Conservation (phyloP, 2,797 vertebrate species). For the Bradypodion ventrale region DNA sequence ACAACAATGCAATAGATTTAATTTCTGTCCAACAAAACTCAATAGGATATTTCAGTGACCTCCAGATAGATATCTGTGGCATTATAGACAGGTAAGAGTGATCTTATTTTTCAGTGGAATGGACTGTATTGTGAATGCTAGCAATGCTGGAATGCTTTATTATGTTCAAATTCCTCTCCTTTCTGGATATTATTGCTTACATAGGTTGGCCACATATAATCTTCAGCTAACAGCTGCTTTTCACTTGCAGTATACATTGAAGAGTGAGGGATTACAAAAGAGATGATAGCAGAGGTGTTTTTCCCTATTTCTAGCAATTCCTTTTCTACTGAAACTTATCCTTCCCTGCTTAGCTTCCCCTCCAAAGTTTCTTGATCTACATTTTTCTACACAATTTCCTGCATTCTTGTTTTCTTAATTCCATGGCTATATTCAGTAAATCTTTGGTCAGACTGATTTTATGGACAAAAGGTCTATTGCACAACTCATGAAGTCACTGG, state of each 20-base stretch:
- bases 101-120: constrained; percentile 1
- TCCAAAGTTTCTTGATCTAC: neutral
- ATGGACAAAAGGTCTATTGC: constrained; percentile 14
- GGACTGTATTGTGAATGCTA: neutral
- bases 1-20: constrained; percentile 78
- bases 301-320: neutral
- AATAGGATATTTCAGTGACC: constrained; percentile 87
- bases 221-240: neutral
- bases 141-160: neutral
- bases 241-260: neutral
- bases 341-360: neutral
- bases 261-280: neutral
- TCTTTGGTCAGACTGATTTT: constrained; percentile 30
- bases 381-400: neutral
- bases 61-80: constrained; percentile 90
- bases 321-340: neutral
- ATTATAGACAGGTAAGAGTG: constrained; percentile 88
- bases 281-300: neutral
- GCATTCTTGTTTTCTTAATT: neutral
- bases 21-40: constrained; percentile 85
- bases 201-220: neutral
- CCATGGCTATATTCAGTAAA: constrained; percentile 17
- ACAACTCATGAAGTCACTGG: neutral
- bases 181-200: neutral
- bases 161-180: neutral